Evolutionary conservation across 1,140 invertebrate genomes (phyloP).

Genomic region (Diabrotica undecimpunctata): DNA sequence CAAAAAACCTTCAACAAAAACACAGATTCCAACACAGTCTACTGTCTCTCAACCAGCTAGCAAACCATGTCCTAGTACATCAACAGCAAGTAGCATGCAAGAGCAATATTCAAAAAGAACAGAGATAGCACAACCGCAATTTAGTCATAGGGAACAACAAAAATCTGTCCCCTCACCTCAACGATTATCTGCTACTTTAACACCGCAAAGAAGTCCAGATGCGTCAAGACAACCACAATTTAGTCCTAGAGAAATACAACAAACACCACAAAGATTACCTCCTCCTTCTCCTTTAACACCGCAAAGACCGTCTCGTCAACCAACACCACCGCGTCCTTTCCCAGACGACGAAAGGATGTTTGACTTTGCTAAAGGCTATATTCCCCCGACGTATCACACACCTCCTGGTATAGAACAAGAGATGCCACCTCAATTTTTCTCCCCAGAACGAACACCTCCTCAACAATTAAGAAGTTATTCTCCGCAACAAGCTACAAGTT

Average conservation of each 20-base stretch:
- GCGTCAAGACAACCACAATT: neutral
- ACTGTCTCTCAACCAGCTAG: too few species aligned
- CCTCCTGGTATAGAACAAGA: neutral
- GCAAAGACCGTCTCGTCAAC: neutral
- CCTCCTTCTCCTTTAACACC: too few species aligned
- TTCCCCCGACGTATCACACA: neutral
- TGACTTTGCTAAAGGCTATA: neutral
- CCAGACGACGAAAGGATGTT: neutral
- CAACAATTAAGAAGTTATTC: too few species aligned
- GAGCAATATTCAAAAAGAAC: too few species aligned
- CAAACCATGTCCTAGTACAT: too few species aligned
- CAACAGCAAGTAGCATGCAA: too few species aligned
- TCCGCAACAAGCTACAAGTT: too few species aligned
- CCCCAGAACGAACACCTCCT: too few species aligned
- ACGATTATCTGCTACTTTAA: neutral
- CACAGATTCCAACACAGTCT: too few species aligned
- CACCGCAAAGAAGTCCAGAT: neutral
- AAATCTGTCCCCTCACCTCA: neutral
- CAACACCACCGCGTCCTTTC: neutral
- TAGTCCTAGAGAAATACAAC: neutral
- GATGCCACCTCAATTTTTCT: neutral
- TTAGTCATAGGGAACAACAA: neutral
- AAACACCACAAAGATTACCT: neutral
- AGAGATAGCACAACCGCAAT: too few species aligned
- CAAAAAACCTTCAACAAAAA: too few species aligned